phyloP scores from a whole-genome alignment of 2,113 vertebrate genomes.

The Calypte anna region DNA sequence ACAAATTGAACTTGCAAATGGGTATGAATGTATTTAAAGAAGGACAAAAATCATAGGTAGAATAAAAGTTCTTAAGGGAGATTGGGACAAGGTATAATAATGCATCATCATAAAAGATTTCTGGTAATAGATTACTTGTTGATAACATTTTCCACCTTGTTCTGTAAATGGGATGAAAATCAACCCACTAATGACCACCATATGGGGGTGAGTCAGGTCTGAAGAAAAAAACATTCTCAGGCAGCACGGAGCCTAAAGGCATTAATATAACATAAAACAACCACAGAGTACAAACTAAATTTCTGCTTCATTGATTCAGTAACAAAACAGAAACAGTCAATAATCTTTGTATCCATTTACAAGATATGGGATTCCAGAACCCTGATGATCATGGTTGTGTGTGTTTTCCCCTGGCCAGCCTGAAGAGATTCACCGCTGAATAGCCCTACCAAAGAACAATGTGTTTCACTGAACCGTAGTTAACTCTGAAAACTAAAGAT shows the following conservation, averaged over 20 bases:
- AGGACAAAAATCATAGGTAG: neutral
- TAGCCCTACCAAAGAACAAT: neutral
- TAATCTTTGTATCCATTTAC: neutral
- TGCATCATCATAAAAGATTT: neutral
- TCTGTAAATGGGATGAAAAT: neutral
- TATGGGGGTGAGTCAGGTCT: neutral
- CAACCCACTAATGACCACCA: neutral
- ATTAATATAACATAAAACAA: neutral
- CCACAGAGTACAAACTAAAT: neutral
- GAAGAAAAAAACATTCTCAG: neutral
- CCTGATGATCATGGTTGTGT: neutral
- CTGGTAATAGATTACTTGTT: neutral
- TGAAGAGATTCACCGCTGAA: accelerated
- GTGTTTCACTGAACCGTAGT: neutral
- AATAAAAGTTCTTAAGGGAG: neutral
- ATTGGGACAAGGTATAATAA: neutral
- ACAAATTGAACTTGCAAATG: neutral
- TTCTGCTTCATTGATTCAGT: neutral
- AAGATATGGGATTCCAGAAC: neutral
- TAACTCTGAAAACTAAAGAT: neutral
- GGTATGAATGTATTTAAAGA: neutral
- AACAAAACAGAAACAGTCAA: neutral
- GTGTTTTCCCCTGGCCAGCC: neutral
- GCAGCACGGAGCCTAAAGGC: neutral
- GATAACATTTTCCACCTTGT: neutral